Base-by-base conservation (phyloP, 2,888 invertebrate genomes). In the Amblyjoppa proteus region DNA sequence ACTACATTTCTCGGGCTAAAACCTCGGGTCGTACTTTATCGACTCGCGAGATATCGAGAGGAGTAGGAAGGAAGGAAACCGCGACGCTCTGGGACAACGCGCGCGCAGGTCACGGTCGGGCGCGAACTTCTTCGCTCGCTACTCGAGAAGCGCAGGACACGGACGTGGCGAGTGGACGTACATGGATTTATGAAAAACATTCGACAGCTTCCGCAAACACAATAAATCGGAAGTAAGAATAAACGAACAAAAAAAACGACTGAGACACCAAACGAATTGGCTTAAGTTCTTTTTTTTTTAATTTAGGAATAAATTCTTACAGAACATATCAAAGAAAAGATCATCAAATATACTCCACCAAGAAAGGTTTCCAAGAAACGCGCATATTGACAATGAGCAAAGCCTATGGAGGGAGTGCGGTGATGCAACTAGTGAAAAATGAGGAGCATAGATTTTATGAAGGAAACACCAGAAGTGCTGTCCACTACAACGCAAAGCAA, bases 51-150 rank as follows among this genome's bases (percentile, higher is more conserved):
- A 83, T 87, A 87, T 87, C 84, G 87, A 83, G 77, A 77, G 69
- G 77, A 77, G 77, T 77, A 69, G 77, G 56, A 77, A 77, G 69
- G 56, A 77, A 77, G 83, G 80, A 84, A 81, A 64, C 83, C 64
- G 77, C 66, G 84, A 87, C 81, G 68, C 56, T 77, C 45, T 58
- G 68, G 69, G 77, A 77, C 77, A 69, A 58, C 53, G 68, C 69
- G 66, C 77, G 87, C 84, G 87, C 87, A 87, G 87, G 87, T 87
- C 87, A 83, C 82, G 87, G 84, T 81, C 84, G 78, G 70, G 69
- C 80, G 58, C 80, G 58, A 80, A 85, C 74, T 82, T 69, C 78
- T 68, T 58, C 68, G 41, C 69, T 69, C 69, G 20, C 28, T 28
- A 69, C 45, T 58, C 58, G 41, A 66, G 69, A 53, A 51, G 31